A percentile compares a stretch with the other conserved stretches of the same genome.
Conservation (phyloP, 2,888 invertebrate genomes). For the Ligdia adustata region DNA sequence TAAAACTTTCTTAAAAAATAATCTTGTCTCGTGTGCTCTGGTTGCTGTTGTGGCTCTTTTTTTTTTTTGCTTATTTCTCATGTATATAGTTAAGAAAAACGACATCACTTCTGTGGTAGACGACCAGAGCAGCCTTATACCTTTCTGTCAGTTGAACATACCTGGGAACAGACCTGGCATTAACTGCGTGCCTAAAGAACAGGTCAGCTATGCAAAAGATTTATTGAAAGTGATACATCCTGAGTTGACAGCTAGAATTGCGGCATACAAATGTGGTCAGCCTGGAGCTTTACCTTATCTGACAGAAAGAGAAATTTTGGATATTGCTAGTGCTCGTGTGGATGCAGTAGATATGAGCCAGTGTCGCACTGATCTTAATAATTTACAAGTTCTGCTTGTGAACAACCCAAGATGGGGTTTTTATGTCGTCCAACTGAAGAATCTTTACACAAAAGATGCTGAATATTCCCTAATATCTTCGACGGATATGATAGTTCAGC, state of each 20-base stretch:
- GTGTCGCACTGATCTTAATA: slow-evolving; percentile 84
- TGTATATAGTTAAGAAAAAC: slow-evolving; percentile 87
- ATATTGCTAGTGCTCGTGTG: slow-evolving; percentile 72
- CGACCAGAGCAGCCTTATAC: slow-evolving; percentile 83
- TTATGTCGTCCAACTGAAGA: slow-evolving; percentile 78
- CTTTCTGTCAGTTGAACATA: slow-evolving; percentile 81
- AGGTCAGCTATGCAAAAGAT: slow-evolving; percentile 85
- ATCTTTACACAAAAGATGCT: slow-evolving; percentile 63
- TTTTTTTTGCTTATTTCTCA: slow-evolving; percentile 86
- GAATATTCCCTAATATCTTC: slow-evolving; percentile 58
- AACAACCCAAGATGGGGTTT: slow-evolving; percentile 90
- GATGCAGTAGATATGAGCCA: slow-evolving; percentile 64
- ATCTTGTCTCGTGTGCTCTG: slow-evolving; percentile 86
- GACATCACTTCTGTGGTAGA: slow-evolving; percentile 82
- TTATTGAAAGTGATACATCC: slow-evolving; percentile 86
- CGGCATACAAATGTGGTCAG: slow-evolving; percentile 83
- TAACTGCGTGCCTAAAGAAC: slow-evolving; percentile 87
- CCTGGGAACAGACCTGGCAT: slow-evolving; percentile 81
- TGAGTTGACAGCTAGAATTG: slow-evolving; percentile 84
- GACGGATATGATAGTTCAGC: slow-evolving; percentile 80
- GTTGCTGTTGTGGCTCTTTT: slow-evolving; percentile 85
- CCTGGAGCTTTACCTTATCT: slow-evolving; percentile 81
- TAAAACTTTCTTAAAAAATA: slow-evolving; percentile 82
- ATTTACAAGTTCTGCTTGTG: slow-evolving; percentile 87
- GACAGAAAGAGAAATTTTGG: slow-evolving; percentile 85